Conservation (phyloP, 2,888 invertebrate genomes). For the Syrista parreyssii region DNA sequence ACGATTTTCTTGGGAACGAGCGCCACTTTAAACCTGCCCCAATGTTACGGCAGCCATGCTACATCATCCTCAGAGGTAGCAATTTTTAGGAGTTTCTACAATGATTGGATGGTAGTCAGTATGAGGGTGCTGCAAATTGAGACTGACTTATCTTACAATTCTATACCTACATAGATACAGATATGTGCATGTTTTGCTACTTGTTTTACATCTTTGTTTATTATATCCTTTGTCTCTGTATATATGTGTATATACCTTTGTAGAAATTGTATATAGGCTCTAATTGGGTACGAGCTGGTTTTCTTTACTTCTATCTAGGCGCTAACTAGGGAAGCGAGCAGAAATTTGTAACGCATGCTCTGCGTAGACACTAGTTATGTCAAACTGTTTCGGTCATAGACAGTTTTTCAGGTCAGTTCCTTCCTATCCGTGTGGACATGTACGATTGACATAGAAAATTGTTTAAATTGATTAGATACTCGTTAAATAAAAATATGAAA, state of each 20-base stretch:
- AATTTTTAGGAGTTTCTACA: not conserved
- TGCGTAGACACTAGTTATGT: no score
- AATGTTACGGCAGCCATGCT: not conserved
- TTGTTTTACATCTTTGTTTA: not conserved
- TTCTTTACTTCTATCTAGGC: no score
- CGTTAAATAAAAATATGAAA: no score
- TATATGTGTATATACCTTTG: not conserved
- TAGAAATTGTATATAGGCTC: no score
- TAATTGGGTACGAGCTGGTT: no score
- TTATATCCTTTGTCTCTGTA: not conserved
- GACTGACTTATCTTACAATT: not conserved
- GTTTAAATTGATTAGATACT: no score
- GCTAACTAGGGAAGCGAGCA: no score
- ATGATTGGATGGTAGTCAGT: not conserved
- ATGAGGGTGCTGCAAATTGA: not conserved
- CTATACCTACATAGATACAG: not conserved
- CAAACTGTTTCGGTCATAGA: no score
- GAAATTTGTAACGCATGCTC: no score
- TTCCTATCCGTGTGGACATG: no score
- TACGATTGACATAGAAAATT: no score
- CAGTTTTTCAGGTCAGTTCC: no score
- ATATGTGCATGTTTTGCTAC: not conserved
- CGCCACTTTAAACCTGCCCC: not conserved
- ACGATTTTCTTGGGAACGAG: not conserved
- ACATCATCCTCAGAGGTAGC: not conserved